Base-by-base conservation (phyloP, 2,113 vertebrate species). In the Seriola quinqueradiata region DNA sequence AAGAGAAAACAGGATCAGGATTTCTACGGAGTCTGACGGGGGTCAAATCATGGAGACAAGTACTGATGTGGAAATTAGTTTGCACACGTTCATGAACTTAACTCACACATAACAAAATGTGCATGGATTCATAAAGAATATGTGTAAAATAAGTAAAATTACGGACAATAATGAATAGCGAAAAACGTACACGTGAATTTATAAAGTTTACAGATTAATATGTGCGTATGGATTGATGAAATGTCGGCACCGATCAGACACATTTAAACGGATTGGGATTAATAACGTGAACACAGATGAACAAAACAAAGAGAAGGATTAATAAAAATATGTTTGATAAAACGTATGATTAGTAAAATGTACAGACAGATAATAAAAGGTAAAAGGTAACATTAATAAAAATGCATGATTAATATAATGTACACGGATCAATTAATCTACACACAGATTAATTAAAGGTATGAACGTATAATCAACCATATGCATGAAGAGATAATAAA, bases 61-160 rank as follows among this genome's bases (percentile, higher is more conserved):
- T 1, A 57, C 21, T n/a, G 50, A 21, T 40, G 72, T 67, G 63
- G 60, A 84, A 75, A 63, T 77, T 17, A 6, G 50, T 38, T 23
- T 36, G 52, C 60, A 54, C 14, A 0, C 10, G 75, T 21, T 32
- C 1, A 54, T 5, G 9, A 50, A 50, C 4, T 46, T 46, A 4
- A 46, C 44, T 2, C 52, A 13, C 52, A 13, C 14, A 32, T 6
- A 70, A 25, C 28, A 42, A 25, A 44, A 36, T 36, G 34, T 36
- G 34, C 34, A 36, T 36, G 34, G 40, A 42, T 5, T 5, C 17
- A 48, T 42, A 57, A 58, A 36, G 21, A 0, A 3, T 36, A 7
- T 14, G 4, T 21, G 12, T 32, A 72, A 42, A 44, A 60, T 46
- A 9, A 32, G 7, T 42, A 57, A 19, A 28, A 4, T 1, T 38